Evolutionary conservation across 2,797 vertebrate genomes (phyloP).

Genomic region (Chaetodon trifasciatus): DNA sequence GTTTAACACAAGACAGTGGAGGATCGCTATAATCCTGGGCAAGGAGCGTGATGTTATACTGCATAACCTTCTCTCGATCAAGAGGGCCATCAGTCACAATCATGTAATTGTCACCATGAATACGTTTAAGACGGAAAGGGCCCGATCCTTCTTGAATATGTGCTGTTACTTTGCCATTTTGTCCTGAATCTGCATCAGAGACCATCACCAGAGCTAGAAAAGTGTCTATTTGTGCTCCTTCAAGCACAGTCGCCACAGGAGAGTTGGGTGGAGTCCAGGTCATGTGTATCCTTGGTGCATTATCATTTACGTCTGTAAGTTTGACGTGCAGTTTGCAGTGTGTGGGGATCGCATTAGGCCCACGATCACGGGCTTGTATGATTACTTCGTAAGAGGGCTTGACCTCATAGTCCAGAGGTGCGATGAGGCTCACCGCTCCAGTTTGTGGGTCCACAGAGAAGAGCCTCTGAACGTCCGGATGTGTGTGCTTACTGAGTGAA

Average conservation of each 20-base stretch:
- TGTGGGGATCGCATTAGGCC: conserved; percentile 91
- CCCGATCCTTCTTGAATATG: conserved; percentile 85
- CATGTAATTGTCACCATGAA: conserved; percentile 90
- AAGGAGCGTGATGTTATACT: conserved; percentile 89
- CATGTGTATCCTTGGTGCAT: conserved; percentile 89
- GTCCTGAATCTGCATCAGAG: conserved; percentile 91
- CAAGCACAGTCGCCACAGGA: conserved; percentile 84
- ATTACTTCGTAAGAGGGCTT: conserved; percentile 88
- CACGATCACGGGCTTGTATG: conserved; percentile 90
- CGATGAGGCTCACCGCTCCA: conserved; percentile 86
- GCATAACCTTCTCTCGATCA: conserved; percentile 90
- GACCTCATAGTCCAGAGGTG: conserved; percentile 90
- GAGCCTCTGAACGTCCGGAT: conserved; percentile 85
- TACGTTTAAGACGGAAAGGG: conserved; percentile 90
- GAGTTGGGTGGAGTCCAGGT: conserved; percentile 88
- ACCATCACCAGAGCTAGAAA: conserved; percentile 92
- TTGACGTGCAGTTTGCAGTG: conserved; percentile 93
- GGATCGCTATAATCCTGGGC: conserved; percentile 88
- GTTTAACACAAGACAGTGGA: conserved; percentile 83
- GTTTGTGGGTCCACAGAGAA: conserved; percentile 88
- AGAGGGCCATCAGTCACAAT: conserved; percentile 89
- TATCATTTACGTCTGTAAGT: conserved; percentile 91
- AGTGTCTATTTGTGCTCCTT: conserved; percentile 89
- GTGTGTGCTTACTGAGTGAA: conserved; percentile 89
- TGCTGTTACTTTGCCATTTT: conserved; percentile 88